Percentiles rank a stretch among this genome's conserved stretches.
These are phyloP conservation scores for Eupsilia transversa DNA, from an alignment of 2,888 invertebrate genomes.

Conservation along the genomic window DNA sequence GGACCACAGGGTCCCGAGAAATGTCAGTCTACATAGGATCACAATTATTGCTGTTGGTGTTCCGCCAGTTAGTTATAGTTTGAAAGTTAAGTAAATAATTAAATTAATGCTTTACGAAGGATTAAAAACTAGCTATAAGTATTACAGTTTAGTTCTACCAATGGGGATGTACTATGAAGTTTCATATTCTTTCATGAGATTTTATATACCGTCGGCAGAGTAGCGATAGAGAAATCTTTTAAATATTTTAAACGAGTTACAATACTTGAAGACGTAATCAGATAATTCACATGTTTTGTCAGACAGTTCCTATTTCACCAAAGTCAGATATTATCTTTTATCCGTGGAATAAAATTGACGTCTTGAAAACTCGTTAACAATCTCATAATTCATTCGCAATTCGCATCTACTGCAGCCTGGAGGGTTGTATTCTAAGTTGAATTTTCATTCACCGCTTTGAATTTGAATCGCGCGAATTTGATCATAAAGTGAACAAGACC, in stretches of 20 bases:
- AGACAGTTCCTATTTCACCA: too few species aligned
- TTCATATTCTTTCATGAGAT: not conserved
- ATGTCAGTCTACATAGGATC: not conserved
- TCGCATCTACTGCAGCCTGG: too few species aligned
- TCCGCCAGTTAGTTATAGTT: not conserved
- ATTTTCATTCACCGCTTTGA: too few species aligned
- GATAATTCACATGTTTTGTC: not conserved
- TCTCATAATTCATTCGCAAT: too few species aligned
- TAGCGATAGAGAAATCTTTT: not conserved
- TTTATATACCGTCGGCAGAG: not conserved
- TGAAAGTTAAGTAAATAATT: slow-evolving; percentile 2
- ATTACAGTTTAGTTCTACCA: not conserved
- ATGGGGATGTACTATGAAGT: slow-evolving; percentile 6
- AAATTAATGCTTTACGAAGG: slow-evolving; percentile 5
- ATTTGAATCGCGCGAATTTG: too few species aligned
- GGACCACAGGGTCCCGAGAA: too few species aligned
- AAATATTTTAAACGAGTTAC: not conserved
- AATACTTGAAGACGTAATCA: not conserved
- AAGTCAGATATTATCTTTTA: too few species aligned
- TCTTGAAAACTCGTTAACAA: too few species aligned
- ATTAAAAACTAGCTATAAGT: slow-evolving; percentile 5
- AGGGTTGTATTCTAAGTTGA: too few species aligned
- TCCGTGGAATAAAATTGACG: too few species aligned
- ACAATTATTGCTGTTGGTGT: slow-evolving; percentile 23
- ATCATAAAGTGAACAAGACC: too few species aligned